phyloP scores from a whole-genome alignment of 1,140 invertebrate genomes.

The Schlechtendalia chinensis region DNA sequence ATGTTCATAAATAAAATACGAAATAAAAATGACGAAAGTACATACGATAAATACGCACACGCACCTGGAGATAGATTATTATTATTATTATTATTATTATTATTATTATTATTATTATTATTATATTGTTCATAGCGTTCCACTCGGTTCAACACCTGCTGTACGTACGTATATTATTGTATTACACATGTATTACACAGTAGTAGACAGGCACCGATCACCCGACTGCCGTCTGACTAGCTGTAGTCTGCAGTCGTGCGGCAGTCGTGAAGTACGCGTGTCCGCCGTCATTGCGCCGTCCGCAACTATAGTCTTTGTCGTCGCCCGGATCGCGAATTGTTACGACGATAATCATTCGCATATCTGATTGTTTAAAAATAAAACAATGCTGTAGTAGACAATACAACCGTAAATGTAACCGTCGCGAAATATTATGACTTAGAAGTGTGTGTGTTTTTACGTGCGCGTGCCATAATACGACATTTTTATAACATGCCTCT shows the following conservation, averaged over 20 bases:
- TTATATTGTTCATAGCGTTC: not conserved
- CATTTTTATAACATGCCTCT: conserved; percentile 62
- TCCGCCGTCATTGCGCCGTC: not conserved
- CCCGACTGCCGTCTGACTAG: not conserved
- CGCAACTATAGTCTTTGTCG: not conserved
- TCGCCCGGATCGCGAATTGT: too few species aligned
- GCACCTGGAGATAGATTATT: conserved; percentile 17
- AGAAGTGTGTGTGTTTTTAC: not conserved
- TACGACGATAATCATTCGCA: too few species aligned
- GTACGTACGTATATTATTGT: not conserved
- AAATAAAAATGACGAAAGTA: not conserved
- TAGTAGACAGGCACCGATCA: not conserved
- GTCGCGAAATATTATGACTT: not conserved
- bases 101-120: not conserved
- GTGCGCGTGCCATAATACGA: not conserved
- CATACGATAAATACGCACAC: not conserved
- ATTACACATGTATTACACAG: too few species aligned
- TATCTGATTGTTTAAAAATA: too few species aligned
- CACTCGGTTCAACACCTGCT: conserved; percentile 17
- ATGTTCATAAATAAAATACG: too few species aligned
- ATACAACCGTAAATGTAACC: too few species aligned
- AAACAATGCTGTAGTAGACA: too few species aligned
- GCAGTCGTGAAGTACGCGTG: conserved; percentile 2
- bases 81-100: not conserved
- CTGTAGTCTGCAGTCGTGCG: not conserved